A percentile compares a stretch with the other conserved stretches of the same genome.
Evolutionary conservation across 2,113 vertebrate genomes (phyloP).

Genomic region (Neopipo cinnamomea): DNA sequence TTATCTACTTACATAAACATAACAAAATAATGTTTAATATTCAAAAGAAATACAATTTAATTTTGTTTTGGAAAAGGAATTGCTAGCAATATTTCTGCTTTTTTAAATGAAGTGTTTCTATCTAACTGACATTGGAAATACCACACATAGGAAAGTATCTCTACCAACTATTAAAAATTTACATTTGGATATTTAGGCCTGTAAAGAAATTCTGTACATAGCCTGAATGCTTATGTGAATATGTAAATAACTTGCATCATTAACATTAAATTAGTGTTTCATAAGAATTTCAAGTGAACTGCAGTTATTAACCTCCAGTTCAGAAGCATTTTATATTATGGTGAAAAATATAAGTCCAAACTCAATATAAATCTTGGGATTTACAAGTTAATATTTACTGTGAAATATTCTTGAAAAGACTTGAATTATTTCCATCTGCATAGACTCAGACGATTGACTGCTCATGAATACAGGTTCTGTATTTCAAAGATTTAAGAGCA

Average conservation of each 20-base stretch:
- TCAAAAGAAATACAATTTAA: background rate
- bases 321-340: constrained; percentile 19
- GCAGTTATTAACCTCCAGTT: background rate
- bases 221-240: background rate
- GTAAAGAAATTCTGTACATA: background rate
- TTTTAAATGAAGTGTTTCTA: background rate
- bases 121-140: background rate
- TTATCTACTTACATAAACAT: background rate
- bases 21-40: background rate
- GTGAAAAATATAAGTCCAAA: constrained; percentile 13
- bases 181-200: background rate
- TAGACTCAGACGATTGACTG: background rate
- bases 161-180: background rate
- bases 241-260: background rate
- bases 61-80: background rate
- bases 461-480: background rate
- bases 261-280: background rate
- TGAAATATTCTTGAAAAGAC: constrained; percentile 4
- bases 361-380: background rate
- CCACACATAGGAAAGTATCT: background rate
- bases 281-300: constrained; percentile 49
- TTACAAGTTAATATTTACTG: constrained; percentile 16
- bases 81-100: background rate
- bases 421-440: constrained; percentile 5
- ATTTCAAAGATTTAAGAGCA: background rate